phyloP scores from a whole-genome alignment of 2,113 vertebrate genomes.

The Clarias macrocephalus region DNA sequence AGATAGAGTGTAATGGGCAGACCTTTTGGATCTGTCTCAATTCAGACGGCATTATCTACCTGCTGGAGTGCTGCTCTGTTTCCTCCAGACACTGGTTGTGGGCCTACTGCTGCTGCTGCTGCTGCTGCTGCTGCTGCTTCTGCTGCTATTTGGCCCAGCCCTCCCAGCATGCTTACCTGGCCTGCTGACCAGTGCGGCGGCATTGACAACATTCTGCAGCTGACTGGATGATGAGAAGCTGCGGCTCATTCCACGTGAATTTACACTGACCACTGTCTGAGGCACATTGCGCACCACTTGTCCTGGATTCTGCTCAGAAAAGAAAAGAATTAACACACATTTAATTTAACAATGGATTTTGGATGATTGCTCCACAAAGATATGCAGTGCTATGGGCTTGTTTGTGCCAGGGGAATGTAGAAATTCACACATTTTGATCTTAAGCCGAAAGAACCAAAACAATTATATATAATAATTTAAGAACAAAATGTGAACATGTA shows the following conservation, averaged over 20 bases:
- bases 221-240: conserved; percentile 84
- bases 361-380: not conserved
- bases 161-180: conserved; percentile 84
- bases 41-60: conserved; percentile 70
- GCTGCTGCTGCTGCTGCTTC: conserved; percentile 66
- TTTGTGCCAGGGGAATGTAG: not conserved
- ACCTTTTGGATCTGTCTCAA: conserved; percentile 6
- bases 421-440: not conserved
- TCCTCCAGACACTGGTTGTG: conserved; percentile 87
- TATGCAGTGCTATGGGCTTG: not conserved
- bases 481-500: not conserved
- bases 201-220: conserved; percentile 80
- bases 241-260: conserved; percentile 79
- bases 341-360: not conserved
- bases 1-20: conserved; percentile 1
- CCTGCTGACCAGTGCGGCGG: conserved; percentile 81
- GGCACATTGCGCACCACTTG: conserved; percentile 81
- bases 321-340: no score
- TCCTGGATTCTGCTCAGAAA: conserved; percentile 69
- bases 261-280: conserved; percentile 59
- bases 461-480: not conserved
- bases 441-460: not conserved
- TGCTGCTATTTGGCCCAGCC: conserved; percentile 74
- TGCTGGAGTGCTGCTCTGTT: conserved; percentile 79
- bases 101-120: conserved; percentile 72